Evolutionary conservation across 2,113 vertebrate species (phyloP).

Genomic region (Cnemophilus loriae): DNA sequence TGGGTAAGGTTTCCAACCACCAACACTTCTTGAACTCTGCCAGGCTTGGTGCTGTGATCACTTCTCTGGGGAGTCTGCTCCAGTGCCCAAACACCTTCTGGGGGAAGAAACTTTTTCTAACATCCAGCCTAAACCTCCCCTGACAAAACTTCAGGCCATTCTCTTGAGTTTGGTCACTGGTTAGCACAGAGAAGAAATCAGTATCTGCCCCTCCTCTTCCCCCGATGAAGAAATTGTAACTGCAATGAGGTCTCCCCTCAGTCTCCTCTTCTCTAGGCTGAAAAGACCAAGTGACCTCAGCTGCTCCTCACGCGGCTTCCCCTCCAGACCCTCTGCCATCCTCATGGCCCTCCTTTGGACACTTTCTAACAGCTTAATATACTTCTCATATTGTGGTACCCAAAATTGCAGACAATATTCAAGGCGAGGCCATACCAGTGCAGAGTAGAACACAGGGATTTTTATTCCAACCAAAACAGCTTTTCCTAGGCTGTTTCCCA

Average conservation of each 20-base stretch:
- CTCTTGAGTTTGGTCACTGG: accelerated
- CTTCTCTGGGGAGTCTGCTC: not conserved
- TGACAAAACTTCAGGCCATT: not conserved
- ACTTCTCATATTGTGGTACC: not conserved
- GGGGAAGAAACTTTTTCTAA: not conserved
- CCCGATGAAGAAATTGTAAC: not conserved
- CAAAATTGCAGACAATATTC: not conserved
- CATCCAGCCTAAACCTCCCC: not conserved
- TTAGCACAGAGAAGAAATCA: not conserved
- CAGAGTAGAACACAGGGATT: not conserved
- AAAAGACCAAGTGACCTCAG: not conserved
- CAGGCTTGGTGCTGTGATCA: not conserved
- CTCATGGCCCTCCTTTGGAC: not conserved
- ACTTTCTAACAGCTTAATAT: not conserved
- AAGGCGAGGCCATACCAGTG: not conserved
- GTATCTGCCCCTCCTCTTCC: not conserved
- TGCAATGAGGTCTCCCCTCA: accelerated
- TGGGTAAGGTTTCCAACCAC: not conserved
- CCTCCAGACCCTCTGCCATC: not conserved
- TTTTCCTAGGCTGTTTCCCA: not conserved
- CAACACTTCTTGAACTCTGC: not conserved
- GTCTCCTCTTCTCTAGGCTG: not conserved
- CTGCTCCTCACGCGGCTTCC: not conserved
- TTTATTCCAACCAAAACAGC: not conserved
- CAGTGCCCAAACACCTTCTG: too few relatives aligned